These are phyloP conservation scores for Dryocosmus kuriphilus DNA, from an alignment of 2,888 invertebrate species.

Conservation along the genomic window DNA sequence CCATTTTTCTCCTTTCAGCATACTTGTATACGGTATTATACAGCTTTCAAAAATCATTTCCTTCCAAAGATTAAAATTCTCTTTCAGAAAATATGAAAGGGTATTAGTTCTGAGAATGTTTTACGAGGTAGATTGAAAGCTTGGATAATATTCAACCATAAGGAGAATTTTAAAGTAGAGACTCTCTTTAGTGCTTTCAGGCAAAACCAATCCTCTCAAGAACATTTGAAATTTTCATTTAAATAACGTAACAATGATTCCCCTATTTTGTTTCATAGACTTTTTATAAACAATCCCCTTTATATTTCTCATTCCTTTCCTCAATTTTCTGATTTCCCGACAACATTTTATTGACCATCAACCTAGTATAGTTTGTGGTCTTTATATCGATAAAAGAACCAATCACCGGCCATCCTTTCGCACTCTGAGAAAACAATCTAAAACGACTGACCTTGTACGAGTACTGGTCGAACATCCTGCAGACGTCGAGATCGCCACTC, in stretches of 20 bases:
- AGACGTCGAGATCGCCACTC: constrained; percentile 80
- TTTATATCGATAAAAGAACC: not conserved
- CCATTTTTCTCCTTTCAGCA: not conserved
- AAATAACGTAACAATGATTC: no score
- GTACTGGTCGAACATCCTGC: constrained; percentile 84
- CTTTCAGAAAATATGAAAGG: not conserved
- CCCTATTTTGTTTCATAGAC: no score
- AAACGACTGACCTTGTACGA: constrained; percentile 81
- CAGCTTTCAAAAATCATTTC: not conserved
- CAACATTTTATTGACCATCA: not conserved
- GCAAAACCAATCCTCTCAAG: not conserved
- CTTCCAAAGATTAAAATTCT: not conserved
- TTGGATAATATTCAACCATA: no score
- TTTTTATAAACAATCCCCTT: not conserved
- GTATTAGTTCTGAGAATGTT: not conserved
- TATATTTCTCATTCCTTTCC: not conserved
- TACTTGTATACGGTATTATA: not conserved
- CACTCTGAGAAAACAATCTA: constrained; percentile 19
- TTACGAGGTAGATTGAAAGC: no score
- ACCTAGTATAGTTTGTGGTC: not conserved
- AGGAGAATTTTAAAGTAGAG: not conserved
- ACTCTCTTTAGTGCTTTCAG: not conserved
- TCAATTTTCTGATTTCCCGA: not conserved
- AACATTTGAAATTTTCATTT: not conserved
- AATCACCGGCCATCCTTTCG: not conserved